phyloP scores from a whole-genome alignment of 2,113 vertebrate genomes.

The Pithys albifrons region DNA sequence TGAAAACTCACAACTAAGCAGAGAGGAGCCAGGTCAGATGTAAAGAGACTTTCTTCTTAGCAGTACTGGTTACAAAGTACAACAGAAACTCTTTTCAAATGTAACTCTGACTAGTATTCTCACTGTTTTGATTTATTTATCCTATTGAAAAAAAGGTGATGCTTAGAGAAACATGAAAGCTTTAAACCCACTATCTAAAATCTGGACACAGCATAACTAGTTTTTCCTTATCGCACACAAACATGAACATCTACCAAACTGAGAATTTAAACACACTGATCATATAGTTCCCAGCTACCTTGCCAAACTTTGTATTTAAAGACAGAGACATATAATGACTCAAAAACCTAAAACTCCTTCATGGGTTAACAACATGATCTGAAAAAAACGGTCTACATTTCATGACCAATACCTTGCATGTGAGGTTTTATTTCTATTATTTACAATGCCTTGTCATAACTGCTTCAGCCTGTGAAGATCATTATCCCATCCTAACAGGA shows the following conservation, averaged over 20 bases:
- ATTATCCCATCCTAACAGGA: background rate
- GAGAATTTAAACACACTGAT: background rate
- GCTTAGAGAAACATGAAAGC: background rate
- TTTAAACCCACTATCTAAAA: background rate
- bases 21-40: background rate
- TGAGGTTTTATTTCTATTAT: slow-evolving; percentile 1
- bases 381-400: background rate
- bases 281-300: background rate
- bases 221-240: background rate
- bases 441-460: background rate
- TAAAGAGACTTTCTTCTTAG: background rate
- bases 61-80: background rate
- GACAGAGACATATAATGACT: background rate
- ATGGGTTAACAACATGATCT: background rate
- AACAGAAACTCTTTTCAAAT: background rate
- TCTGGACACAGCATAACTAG: background rate
- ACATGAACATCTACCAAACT: background rate
- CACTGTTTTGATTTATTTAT: background rate
- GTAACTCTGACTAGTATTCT: background rate
- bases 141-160: background rate
- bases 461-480: background rate
- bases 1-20: background rate
- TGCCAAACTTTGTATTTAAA: background rate
- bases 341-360: background rate
- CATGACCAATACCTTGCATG: background rate